phyloP scores from a whole-genome alignment of 2,888 invertebrate species.

The Neria commutata region DNA sequence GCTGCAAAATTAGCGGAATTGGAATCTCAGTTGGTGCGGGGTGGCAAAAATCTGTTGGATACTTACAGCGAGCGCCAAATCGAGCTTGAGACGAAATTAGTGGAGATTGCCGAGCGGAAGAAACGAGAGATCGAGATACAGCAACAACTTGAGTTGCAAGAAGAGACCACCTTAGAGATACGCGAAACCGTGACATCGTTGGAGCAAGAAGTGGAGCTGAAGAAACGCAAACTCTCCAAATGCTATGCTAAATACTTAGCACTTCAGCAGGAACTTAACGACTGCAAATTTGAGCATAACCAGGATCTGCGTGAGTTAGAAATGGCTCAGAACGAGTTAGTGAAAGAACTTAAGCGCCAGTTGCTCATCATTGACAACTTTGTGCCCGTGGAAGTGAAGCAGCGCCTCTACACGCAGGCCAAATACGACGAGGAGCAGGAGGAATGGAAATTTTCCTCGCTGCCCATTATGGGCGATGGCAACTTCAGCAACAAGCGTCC shows the following conservation, averaged over 20 bases:
- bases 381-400: conserved; percentile 82
- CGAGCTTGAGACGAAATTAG: conserved; percentile 81
- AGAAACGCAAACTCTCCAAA: conserved; percentile 89
- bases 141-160: conserved; percentile 90
- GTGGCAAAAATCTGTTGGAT: conserved; percentile 93
- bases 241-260: conserved; percentile 81
- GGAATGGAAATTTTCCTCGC: conserved; percentile 68
- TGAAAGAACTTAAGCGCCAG: conserved; percentile 88
- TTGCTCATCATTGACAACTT: conserved; percentile 89
- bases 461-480: conserved; percentile 61
- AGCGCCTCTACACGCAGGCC: conserved; percentile 74
- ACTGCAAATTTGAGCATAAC: conserved; percentile 86
- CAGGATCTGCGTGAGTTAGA: conserved; percentile 91
- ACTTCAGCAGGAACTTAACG: conserved; percentile 76
- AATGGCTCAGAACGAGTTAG: conserved; percentile 87
- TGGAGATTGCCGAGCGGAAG: conserved; percentile 86
- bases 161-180: conserved; percentile 89
- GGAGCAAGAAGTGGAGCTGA: conserved; percentile 96
- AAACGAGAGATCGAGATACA: conserved; percentile 82
- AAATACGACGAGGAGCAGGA: conserved; percentile 84
- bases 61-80: conserved; percentile 94
- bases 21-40: conserved; percentile 92
- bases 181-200: conserved; percentile 89
- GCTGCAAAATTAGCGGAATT: conserved; percentile 80
- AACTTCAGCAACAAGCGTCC: conserved; percentile 65